phyloP scores from a whole-genome alignment of 1,140 invertebrate genomes.

The Drosophila navojoa region DNA sequence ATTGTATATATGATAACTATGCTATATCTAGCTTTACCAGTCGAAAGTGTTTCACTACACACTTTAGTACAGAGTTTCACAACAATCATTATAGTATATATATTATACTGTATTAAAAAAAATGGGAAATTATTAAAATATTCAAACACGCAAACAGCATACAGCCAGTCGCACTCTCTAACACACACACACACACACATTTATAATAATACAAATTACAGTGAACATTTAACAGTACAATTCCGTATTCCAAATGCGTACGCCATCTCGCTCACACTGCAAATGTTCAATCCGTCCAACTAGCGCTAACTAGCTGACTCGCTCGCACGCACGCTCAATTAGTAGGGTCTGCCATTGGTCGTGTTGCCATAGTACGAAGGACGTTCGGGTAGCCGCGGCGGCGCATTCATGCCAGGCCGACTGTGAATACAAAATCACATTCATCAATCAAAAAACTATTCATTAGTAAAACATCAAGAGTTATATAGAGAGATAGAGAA shows the following conservation, averaged over 20 bases:
- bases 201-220: conserved; percentile 49
- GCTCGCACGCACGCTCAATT: neutral
- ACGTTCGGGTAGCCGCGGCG: conserved; percentile 75
- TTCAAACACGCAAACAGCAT: conserved; percentile 6
- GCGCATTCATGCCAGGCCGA: conserved; percentile 70
- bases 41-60: conserved; percentile 40
- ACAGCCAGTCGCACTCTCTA: neutral
- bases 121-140: conserved; percentile 6
- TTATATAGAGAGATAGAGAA: neutral
- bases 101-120: neutral
- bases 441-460: neutral
- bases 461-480: neutral
- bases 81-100: neutral
- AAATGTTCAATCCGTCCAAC: conserved; percentile 3
- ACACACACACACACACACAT: conserved; percentile 21
- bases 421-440: conserved; percentile 43
- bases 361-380: conserved; percentile 75
- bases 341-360: conserved; percentile 69
- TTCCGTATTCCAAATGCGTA: neutral
- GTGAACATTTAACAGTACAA: conserved; percentile 9
- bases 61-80: conserved; percentile 23
- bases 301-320: neutral
- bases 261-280: conserved; percentile 14
- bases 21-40: conserved; percentile 39
- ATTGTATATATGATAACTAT: conserved; percentile 37